Conservation (phyloP, 2,888 invertebrate genomes). For the Glaucopsyche alexis region DNA sequence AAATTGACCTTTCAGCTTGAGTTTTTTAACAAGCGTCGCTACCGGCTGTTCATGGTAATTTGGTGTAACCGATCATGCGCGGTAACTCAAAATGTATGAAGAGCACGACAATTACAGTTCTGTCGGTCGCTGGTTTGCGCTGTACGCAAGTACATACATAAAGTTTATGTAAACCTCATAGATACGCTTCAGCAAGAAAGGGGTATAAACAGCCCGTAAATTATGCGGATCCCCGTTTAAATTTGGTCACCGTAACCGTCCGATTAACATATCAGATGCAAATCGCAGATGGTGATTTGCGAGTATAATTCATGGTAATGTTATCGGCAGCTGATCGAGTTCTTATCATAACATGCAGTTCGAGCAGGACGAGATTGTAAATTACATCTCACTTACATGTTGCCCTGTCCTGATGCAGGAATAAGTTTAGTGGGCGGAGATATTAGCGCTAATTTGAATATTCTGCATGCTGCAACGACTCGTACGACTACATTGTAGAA, state of each 20-base stretch:
- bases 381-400: conserved; percentile 47
- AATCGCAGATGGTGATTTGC: conserved; percentile 51
- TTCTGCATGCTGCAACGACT: not conserved
- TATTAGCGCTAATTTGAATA: conserved; percentile 19
- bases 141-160: no score
- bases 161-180: not conserved
- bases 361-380: conserved; percentile 59
- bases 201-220: conserved; percentile 20
- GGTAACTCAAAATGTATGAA: no score
- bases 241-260: conserved; percentile 19
- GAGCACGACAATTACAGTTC: no score
- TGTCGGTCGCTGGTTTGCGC: no score
- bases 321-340: conserved; percentile 56
- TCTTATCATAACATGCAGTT: conserved; percentile 66
- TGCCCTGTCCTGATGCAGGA: conserved; percentile 13
- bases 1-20: no score
- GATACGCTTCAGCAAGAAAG: not conserved
- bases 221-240: conserved; percentile 21
- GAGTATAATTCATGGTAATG: conserved; percentile 70
- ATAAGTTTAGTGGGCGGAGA: conserved; percentile 7
- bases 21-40: no score
- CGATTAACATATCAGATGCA: conserved; percentile 40
- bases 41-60: no score
- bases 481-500: not conserved
- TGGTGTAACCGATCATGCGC: no score